These are phyloP conservation scores for Desmodus rotundus DNA, from an alignment of 2,113 vertebrate species.

Conservation along the genomic window DNA sequence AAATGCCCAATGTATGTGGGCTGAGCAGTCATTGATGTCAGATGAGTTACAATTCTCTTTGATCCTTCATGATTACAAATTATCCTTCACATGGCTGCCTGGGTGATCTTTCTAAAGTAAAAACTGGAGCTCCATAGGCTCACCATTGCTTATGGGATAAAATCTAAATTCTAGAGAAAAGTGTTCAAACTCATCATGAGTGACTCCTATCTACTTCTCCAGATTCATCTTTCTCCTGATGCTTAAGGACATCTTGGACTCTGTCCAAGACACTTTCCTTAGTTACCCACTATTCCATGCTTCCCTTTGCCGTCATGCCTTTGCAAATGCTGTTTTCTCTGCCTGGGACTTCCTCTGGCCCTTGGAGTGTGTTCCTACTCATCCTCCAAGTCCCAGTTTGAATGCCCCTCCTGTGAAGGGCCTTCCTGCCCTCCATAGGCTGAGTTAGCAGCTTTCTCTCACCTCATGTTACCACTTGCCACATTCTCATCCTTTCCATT, in stretches of 20 bases:
- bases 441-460: background rate
- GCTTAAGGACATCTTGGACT: background rate
- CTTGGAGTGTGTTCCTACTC: background rate
- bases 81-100: background rate
- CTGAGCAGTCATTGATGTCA: background rate
- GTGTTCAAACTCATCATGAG: background rate
- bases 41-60: background rate
- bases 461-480: background rate
- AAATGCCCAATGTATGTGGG: background rate
- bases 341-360: background rate
- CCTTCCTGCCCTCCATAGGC: background rate
- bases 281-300: background rate
- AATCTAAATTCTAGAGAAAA: background rate
- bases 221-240: background rate
- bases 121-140: background rate
- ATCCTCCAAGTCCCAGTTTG: background rate
- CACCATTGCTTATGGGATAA: background rate
- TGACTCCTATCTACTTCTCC: background rate
- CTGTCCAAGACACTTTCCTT: background rate
- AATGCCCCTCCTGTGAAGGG: background rate
- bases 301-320: background rate
- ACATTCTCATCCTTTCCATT: background rate
- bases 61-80: background rate
- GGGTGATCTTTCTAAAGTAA: background rate
- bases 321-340: background rate